Evolutionary conservation across 2,888 invertebrate genomes (phyloP).

Genomic region (Agapostemon virescens): DNA sequence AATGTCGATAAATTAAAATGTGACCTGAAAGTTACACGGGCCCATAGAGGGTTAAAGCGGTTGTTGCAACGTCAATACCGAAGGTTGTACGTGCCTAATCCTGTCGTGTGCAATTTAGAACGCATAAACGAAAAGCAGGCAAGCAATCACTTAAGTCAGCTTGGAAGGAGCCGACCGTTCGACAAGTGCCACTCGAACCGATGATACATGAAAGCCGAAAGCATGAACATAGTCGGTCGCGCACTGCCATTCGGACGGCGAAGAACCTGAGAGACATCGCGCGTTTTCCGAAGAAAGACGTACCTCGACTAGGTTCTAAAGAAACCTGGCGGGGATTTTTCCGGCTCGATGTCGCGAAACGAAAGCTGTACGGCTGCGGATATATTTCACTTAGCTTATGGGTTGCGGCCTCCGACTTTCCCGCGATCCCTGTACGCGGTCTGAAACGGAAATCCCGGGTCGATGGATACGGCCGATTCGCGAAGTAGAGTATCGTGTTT

Average conservation of each 20-base stretch:
- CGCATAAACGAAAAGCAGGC: too few species aligned
- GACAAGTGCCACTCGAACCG: too few species aligned
- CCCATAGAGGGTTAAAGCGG: too few species aligned
- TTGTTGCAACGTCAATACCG: too few species aligned
- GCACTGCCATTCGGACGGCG: background rate
- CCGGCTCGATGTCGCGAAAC: conserved; percentile 27
- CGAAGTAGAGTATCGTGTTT: conserved; percentile 75
- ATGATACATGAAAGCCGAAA: background rate
- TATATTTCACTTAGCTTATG: conserved; percentile 54
- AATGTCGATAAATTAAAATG: too few species aligned
- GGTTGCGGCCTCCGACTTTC: conserved; percentile 23
- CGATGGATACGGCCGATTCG: conserved; percentile 63
- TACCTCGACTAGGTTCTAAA: background rate
- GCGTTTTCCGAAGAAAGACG: background rate
- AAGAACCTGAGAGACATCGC: background rate
- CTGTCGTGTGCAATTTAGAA: too few species aligned
- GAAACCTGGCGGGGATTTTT: conserved; percentile 24
- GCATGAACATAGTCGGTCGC: background rate
- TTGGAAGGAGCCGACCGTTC: too few species aligned
- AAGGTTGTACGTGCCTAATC: too few species aligned
- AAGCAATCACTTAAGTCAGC: too few species aligned
- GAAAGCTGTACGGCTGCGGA: conserved; percentile 51
- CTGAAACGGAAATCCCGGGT: conserved; percentile 66
- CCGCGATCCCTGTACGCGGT: conserved; percentile 23
- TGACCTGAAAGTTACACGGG: too few species aligned